Evolutionary conservation across 2,797 vertebrate genomes (phyloP), one percentile per base, ranked within the genome.

Genomic region (Danio tinwini): DNA sequence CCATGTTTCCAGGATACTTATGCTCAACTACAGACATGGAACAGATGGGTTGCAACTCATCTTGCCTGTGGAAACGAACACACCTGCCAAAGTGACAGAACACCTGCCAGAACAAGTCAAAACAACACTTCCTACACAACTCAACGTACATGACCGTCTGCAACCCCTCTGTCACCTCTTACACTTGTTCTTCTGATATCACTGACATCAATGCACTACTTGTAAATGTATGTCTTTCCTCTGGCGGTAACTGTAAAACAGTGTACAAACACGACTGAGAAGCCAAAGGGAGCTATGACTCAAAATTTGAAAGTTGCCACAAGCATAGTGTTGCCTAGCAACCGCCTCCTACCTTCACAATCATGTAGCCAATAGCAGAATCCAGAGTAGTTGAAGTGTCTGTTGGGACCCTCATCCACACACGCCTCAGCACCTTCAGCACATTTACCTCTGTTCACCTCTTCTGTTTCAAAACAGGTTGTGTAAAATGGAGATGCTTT

Each of bases 301-400:
- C 65, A 81, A 80, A 75, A 78, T 72, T 42, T 52, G 44, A 81
- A 75, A 71, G 52, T 67, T 17, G 82, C 76, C 82, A 47, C 7
- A 64, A 83, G 82, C 73, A 49, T 63, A 67, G 64, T 67, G 77
- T 88, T 72, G 72, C 87, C 62, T 85, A 84, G 87, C 85, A 86
- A 88, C 87, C 39, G 62, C 67, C 83, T 83, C 79, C 82, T 58
- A 78, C 87, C 50, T 76, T 64, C 72, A 45, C 61, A 53, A 73
- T 56, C 64, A 76, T 71, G 61, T 40, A 69, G 55, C 61, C 45
- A 29, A 19, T 14, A 37, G 74, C 70, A 37, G 67, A 21, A 45
- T 80, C 70, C 56, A 49, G 37, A 74, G n/a, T 44, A 78, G 29
- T 72, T 63, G 2, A 63, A 68, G 62, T 81, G 9, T 75, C 81